Evolutionary conservation across 2,113 vertebrate genomes (phyloP), one percentile per base, ranked within the genome.

Genomic region (Pseudois nayaur): DNA sequence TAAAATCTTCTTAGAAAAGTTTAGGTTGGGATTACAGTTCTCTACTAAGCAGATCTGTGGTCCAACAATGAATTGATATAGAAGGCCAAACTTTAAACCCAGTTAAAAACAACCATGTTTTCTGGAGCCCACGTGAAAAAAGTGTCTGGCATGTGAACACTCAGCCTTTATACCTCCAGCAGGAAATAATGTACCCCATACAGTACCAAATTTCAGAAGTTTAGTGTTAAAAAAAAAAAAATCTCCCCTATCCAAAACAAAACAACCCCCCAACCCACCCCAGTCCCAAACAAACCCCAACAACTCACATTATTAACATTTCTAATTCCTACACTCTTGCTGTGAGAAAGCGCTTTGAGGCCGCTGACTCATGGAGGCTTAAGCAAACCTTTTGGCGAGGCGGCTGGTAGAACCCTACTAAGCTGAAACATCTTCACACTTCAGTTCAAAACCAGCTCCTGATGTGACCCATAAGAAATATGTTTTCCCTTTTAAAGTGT

Each of bases 401-500:
- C 57, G 89, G 96, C 92, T 90, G 97, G 87, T 16, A 90, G 0
- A 64, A 64, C 9, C 96, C 89, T 89, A 94, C 59, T 85, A 71
- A 9, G 0, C 0, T 40, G 45, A 97, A 78, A 94, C 74, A 87
- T 87, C 89, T 74, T 67, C 86, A 94, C 43, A 84, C 92, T 92
- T 93, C 0, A 0, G 57, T 14, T 94, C 96, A 96, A 40, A 98
- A 92, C 48, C 48, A 97, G 98, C 93, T 98, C 96, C 96, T 93
- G 93, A 98, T 59, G 84, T 64, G 94, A 95, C 96, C 95, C 98
- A 43, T 83, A 85, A 93, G 97, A 97, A 98, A 95, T 27, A 91
- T 60, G 96, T 57, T 96, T 98, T 95, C 97, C 87, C 16, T 89
- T 97, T 97, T 97, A 98, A 98, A 98, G 98, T 98, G 97, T 98